Evolutionary conservation across 2,797 vertebrate genomes (phyloP).

Genomic region (Sebastes kiyomatsui): DNA sequence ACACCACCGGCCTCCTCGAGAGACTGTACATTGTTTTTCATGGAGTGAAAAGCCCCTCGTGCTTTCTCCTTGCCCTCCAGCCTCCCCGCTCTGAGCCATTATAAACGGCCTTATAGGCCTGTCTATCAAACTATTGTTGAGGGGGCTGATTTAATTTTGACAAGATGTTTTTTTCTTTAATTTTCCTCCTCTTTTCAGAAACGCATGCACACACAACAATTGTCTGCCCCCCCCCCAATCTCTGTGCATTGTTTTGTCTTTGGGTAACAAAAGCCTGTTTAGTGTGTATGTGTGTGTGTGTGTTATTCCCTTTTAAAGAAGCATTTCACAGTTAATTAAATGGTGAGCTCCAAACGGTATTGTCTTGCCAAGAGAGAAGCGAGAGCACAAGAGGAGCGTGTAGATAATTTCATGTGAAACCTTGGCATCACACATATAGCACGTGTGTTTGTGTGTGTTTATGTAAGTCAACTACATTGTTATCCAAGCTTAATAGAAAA

Average conservation of each 20-base stretch:
- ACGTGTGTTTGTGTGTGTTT: background rate
- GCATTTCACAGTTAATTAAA: constrained; percentile 78
- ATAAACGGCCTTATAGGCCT: constrained; percentile 34
- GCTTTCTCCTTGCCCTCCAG: constrained; percentile 15
- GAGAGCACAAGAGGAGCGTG: constrained; percentile 4
- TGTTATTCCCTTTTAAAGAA: constrained; percentile 43
- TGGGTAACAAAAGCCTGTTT: constrained; percentile 58
- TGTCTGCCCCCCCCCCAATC: background rate
- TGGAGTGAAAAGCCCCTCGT: constrained; percentile 18
- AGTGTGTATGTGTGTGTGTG: constrained; percentile 11
- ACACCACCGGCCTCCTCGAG: constrained; percentile 15
- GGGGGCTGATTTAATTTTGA: constrained; percentile 58
- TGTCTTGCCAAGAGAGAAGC: constrained; percentile 43
- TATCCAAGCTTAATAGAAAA: constrained; percentile 3
- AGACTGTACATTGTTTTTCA: constrained; percentile 42
- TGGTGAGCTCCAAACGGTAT: constrained; percentile 43
- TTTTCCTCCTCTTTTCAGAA: constrained; percentile 33
- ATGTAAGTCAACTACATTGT: constrained; percentile 11
- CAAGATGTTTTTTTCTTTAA: constrained; percentile 35
- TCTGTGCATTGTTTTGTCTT: constrained; percentile 55
- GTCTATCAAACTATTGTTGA: constrained; percentile 68
- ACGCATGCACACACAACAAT: constrained; percentile 36
- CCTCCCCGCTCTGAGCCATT: constrained; percentile 5
- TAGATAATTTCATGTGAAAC: constrained; percentile 49
- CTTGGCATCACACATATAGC: background rate